Conservation (phyloP, 1,140 invertebrate genomes). For the Drosophila carrolli region DNA sequence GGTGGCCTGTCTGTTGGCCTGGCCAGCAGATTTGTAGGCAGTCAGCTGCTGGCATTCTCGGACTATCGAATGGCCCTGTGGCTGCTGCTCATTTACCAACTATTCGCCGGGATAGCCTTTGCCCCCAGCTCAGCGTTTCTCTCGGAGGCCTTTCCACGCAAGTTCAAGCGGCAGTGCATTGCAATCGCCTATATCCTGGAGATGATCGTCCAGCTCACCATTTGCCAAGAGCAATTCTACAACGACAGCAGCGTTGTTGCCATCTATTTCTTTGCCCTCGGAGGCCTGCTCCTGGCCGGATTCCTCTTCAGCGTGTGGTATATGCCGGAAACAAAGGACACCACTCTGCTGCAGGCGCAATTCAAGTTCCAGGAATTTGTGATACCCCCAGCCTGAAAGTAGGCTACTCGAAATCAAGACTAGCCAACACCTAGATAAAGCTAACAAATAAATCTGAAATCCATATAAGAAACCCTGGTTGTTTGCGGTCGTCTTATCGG, state of each 20-base stretch:
- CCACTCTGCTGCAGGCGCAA: constrained; percentile 65
- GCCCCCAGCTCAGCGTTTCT: constrained; percentile 68
- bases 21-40: constrained; percentile 47
- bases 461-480: constrained; percentile 1
- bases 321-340: constrained; percentile 70
- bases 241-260: not conserved
- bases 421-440: constrained; percentile 34
- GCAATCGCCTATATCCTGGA: constrained; percentile 60
- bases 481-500: constrained; percentile 19
- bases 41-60: constrained; percentile 2
- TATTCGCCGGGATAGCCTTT: constrained; percentile 63
- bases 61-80: constrained; percentile 55
- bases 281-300: constrained; percentile 43
- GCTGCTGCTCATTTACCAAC: constrained; percentile 62
- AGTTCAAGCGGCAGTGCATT: constrained; percentile 62
- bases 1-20: constrained; percentile 48
- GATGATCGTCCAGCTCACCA: constrained; percentile 51
- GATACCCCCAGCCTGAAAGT: constrained; percentile 38
- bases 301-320: constrained; percentile 57
- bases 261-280: constrained; percentile 54
- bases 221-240: constrained; percentile 30
- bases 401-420: constrained; percentile 23
- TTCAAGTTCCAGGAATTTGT: constrained; percentile 64
- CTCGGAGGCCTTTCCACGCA: constrained; percentile 70
- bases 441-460: constrained; percentile 21